Percentiles rank a stretch among this genome's conserved stretches.
Evolutionary conservation across 2,888 invertebrate genomes (phyloP).

Genomic region (Calameuta filiformis): DNA sequence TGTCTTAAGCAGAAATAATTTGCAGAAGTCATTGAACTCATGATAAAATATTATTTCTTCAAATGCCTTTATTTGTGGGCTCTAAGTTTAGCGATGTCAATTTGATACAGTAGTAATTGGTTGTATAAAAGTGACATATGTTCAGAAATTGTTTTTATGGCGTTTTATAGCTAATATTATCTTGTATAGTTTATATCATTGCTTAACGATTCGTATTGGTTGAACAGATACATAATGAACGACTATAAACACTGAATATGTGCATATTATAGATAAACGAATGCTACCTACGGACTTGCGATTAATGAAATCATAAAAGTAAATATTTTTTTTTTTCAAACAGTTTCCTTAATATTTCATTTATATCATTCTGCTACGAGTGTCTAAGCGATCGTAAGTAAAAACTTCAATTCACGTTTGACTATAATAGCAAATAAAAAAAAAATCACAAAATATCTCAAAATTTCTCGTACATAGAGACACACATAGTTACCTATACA

Average conservation of each 20-base stretch:
- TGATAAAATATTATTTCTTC: not conserved
- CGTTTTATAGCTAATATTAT: not conserved
- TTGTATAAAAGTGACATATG: not conserved
- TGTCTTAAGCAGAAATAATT: not conserved
- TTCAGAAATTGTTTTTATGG: not conserved
- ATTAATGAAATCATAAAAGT: not conserved
- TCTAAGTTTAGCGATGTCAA: not conserved
- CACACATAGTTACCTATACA: not conserved
- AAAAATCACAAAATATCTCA: not conserved
- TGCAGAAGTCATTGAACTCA: not conserved
- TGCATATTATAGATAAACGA: not conserved
- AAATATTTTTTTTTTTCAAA: not conserved
- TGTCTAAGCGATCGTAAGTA: not conserved
- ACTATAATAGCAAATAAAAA: not conserved
- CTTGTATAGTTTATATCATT: not conserved
- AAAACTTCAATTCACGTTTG: not conserved
- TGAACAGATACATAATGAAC: not conserved
- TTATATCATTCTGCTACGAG: not conserved
- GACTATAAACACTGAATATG: not conserved
- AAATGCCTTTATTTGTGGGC: not conserved
- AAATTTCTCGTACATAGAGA: not conserved
- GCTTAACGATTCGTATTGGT: not conserved
- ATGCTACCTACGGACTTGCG: not conserved
- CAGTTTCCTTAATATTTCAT: not conserved
- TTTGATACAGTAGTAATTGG: not conserved